Conservation (phyloP, 1,140 invertebrate species). For the Sycophaga agraensis region DNA sequence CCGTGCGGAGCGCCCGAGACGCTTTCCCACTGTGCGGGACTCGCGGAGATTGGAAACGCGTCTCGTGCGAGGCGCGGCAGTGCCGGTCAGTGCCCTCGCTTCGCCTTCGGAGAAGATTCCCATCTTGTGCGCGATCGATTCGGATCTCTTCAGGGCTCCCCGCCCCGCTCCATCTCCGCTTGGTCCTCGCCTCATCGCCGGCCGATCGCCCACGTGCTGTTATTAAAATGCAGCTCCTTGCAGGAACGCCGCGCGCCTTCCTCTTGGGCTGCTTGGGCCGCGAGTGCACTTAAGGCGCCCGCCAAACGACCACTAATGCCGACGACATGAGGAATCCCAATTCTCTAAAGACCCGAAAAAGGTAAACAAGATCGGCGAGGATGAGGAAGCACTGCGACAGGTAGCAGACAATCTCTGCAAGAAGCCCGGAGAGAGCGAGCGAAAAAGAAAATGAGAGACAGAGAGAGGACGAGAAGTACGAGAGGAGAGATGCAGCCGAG, state of each 20-base stretch:
- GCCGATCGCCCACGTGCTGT: too few relatives aligned
- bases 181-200: too few relatives aligned
- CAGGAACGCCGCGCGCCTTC: too few relatives aligned
- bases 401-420: conserved; percentile 36
- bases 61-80: conserved; percentile 48
- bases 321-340: conserved; percentile 12
- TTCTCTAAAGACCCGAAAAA: not conserved
- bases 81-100: conserved; percentile 55
- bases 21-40: conserved; percentile 17
- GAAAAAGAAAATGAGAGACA: conserved; percentile 21
- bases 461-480: conserved; percentile 15
- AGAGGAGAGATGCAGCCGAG: conserved; percentile 14
- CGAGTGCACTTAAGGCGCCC: too few relatives aligned
- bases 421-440: not conserved
- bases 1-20: too few relatives aligned
- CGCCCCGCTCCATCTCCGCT: too few relatives aligned
- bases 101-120: conserved; percentile 32
- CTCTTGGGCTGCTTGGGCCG: too few relatives aligned
- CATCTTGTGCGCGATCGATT: conserved; percentile 25
- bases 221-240: too few relatives aligned
- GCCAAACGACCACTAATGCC: conserved; percentile 14
- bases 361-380: conserved; percentile 29
- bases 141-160: too few relatives aligned
- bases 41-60: conserved; percentile 50
- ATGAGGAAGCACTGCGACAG: conserved; percentile 51